Evolutionary conservation across 92 coral and sea anemone species (phyloP).

Genomic region (Phenganax marumi): DNA sequence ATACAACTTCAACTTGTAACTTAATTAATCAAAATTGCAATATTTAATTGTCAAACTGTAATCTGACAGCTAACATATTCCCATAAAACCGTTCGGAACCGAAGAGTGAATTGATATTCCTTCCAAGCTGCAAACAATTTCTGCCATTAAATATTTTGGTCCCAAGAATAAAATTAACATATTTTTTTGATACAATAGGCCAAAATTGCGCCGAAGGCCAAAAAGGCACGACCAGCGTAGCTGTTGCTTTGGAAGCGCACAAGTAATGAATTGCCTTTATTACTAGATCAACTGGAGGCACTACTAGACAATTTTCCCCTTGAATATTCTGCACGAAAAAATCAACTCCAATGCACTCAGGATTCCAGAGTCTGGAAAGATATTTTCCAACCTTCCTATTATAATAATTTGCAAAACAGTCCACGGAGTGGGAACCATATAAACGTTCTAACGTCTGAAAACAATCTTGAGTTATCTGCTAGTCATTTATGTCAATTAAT

Average conservation of each 20-base stretch:
- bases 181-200: not conserved
- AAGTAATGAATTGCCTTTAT: not conserved
- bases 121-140: not conserved
- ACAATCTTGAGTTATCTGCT: not conserved
- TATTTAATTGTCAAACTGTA: no score
- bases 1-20: no score
- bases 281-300: conserved; percentile 24
- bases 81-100: no score
- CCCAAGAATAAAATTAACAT: not conserved
- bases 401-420: conserved; percentile 41
- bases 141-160: no score
- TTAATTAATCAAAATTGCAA: no score
- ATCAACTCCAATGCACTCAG: conserved; percentile 54
- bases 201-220: not conserved
- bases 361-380: conserved; percentile 53
- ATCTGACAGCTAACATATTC: no score
- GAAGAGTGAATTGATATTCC: not conserved
- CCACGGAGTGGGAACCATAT: not conserved
- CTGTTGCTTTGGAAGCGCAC: not conserved
- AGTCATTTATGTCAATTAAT: not conserved
- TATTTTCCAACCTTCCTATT: conserved; percentile 42
- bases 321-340: conserved; percentile 51
- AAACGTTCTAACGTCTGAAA: not conserved
- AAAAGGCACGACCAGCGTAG: not conserved
- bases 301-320: conserved; percentile 7